A percentile compares a stretch with the other conserved stretches of the same genome.
These are phyloP conservation scores for Malacoctenus gilli DNA, from an alignment of 2,797 vertebrate genomes.

Conservation along the genomic window DNA sequence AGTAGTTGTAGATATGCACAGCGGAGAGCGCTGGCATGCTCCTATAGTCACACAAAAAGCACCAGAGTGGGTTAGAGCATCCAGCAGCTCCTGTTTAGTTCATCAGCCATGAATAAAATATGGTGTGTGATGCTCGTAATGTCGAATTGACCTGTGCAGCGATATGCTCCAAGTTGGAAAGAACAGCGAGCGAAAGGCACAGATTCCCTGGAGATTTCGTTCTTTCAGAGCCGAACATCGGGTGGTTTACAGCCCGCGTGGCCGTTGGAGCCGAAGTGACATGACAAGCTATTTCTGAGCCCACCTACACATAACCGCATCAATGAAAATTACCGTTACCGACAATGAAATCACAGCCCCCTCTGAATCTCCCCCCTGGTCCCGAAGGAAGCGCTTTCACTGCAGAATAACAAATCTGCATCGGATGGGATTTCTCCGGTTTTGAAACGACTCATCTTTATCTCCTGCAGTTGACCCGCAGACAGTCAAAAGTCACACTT, in stretches of 20 bases:
- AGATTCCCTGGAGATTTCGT: background rate
- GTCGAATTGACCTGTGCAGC: too few species aligned
- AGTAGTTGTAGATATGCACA: background rate
- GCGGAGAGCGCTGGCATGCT: background rate
- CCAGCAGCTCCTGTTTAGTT: background rate
- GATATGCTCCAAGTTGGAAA: background rate
- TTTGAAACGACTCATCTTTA: too few species aligned
- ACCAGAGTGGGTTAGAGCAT: background rate
- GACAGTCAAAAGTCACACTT: too few species aligned
- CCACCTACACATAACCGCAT: constrained; percentile 1
- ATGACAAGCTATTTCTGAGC: constrained; percentile 1
- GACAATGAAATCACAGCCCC: background rate
- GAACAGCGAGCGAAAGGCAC: background rate
- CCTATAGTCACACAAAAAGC: constrained; percentile 7
- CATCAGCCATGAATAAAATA: background rate
- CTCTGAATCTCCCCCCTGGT: background rate
- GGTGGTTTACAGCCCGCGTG: constrained; percentile 9
- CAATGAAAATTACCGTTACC: background rate
- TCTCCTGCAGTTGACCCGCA: too few species aligned
- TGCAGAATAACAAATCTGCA: background rate
- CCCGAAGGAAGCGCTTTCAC: too few species aligned
- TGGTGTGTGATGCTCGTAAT: background rate
- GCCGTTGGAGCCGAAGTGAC: background rate
- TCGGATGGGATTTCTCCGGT: background rate
- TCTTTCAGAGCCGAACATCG: background rate